These are phyloP conservation scores for Branchipolynoe longqiensis DNA, from an alignment of 2,888 invertebrate genomes.

Conservation along the genomic window DNA sequence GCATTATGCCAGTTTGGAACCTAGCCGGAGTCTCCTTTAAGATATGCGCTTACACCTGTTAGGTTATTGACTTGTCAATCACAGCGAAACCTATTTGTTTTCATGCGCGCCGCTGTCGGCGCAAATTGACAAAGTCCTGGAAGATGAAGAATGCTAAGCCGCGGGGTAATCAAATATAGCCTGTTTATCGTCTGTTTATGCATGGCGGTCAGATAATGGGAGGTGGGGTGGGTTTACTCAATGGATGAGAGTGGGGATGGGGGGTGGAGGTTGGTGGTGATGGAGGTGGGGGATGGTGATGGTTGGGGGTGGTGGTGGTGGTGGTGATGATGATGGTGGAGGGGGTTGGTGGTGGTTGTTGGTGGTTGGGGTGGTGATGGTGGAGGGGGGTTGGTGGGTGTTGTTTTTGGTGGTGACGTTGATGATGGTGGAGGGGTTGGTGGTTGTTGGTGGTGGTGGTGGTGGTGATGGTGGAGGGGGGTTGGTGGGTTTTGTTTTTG, in stretches of 20 bases:
- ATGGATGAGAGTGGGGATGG: not conserved
- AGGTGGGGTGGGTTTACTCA: not conserved
- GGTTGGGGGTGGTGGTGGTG: too few relatives aligned
- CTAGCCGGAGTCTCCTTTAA: not conserved
- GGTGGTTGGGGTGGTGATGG: too few relatives aligned
- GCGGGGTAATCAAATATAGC: not conserved
- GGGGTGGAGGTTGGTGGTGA: not conserved
- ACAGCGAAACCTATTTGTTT: not conserved
- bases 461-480: too few relatives aligned
- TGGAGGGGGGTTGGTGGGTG: too few relatives aligned
- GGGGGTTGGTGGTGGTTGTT: too few relatives aligned
- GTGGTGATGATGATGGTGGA: too few relatives aligned
- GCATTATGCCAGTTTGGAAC: not conserved
- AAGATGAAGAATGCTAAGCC: not conserved
- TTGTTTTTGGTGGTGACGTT: too few relatives aligned
- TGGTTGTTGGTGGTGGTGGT: too few relatives aligned
- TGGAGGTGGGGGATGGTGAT: not conserved
- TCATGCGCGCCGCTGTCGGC: not conserved
- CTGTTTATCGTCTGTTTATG: not conserved
- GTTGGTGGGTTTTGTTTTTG: too few relatives aligned
- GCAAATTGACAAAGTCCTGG: not conserved
- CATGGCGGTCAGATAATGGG: too few relatives aligned
- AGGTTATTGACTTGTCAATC: not conserved
- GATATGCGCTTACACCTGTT: not conserved
- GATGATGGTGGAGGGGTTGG: too few relatives aligned